Evolutionary conservation across 2,888 invertebrate genomes (phyloP).

Genomic region (Cyrtodaria siliqua): DNA sequence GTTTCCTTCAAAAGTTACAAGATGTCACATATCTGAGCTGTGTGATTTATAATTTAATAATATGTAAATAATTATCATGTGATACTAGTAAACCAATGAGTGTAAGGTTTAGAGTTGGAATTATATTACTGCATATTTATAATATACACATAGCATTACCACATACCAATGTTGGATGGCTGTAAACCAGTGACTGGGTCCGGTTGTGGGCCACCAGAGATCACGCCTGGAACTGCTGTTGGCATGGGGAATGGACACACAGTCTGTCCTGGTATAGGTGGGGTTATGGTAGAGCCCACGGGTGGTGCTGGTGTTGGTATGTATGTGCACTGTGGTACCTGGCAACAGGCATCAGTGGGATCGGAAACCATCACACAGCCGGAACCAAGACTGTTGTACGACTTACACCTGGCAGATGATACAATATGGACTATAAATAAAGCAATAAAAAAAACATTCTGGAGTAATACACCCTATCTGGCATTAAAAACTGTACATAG

Average conservation of each 20-base stretch:
- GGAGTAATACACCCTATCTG: too few species aligned
- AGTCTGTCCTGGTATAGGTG: constrained; percentile 25
- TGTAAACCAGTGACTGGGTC: constrained; percentile 48
- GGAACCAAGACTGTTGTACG: constrained; percentile 61
- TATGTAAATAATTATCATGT: too few species aligned
- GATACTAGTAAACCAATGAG: too few species aligned
- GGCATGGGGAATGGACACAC: constrained; percentile 54
- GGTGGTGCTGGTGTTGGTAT: constrained; percentile 55
- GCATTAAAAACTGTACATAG: too few species aligned
- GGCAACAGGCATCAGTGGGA: constrained; percentile 67
- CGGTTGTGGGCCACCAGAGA: constrained; percentile 54
- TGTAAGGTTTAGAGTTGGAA: too few species aligned
- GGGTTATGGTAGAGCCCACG: constrained; percentile 35
- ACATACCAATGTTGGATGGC: constrained; percentile 43
- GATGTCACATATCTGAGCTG: too few species aligned
- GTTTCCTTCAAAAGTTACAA: too few species aligned
- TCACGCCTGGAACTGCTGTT: constrained; percentile 51
- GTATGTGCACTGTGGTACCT: constrained; percentile 60
- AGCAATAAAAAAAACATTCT: too few species aligned
- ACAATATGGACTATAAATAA: too few species aligned
- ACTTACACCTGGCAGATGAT: constrained; percentile 64
- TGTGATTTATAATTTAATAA: too few species aligned
- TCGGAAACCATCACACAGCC: constrained; percentile 62
- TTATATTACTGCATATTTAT: too few species aligned
- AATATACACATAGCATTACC: too few species aligned